Base-by-base conservation (phyloP, 2,888 invertebrate genomes). In the Sminthurinus aureus region DNA sequence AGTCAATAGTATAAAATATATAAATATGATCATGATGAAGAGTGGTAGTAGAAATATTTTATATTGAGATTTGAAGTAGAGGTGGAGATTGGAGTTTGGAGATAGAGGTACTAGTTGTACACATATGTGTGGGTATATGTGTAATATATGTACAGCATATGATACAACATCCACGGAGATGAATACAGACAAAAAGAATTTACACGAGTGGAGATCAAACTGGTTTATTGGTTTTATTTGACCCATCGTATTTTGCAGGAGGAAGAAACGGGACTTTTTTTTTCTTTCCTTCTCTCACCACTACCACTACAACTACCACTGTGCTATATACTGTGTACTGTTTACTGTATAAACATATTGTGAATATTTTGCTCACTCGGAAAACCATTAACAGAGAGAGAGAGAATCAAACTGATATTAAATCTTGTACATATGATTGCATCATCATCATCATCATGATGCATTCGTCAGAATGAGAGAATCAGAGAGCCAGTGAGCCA, bases 201-300 rank as follows among this genome's bases (percentile, higher is more conserved):
- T 26, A 74, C 50, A 80, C 71, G 69, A 81, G 81, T 81, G 82
- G 38, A 58, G 69, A 80, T 51, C 51, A 79, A 83, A 83, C 83
- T 83, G 83, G 83, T 83, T 83, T 83, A 83, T 83, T 82, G 77
- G 83, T 83, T 83, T 83, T 83, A 83, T 73, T 78, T 83, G 83
- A 83, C 83, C 83, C 76, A 64, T 71, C 71, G 80, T 24, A 80
- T 78, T 64, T 22, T 73, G 24, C 24, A 20, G 50, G 50, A 50
- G 50, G 75, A 79, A 51, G 80, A 69, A 79, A 80, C 80, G 80
- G 80, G 80, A 80, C 80, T 80, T 78, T 78, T 51, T 20, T 51
- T n/a, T 66, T 69, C 20, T n/a, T 11, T 9, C 69, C n/a, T 20
- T 69, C 20, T 22, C 69, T 69, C 20, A 69, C 67, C 67, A 69